Conservation (phyloP, 2,888 invertebrate species). For the Criorhina ranunculi region DNA sequence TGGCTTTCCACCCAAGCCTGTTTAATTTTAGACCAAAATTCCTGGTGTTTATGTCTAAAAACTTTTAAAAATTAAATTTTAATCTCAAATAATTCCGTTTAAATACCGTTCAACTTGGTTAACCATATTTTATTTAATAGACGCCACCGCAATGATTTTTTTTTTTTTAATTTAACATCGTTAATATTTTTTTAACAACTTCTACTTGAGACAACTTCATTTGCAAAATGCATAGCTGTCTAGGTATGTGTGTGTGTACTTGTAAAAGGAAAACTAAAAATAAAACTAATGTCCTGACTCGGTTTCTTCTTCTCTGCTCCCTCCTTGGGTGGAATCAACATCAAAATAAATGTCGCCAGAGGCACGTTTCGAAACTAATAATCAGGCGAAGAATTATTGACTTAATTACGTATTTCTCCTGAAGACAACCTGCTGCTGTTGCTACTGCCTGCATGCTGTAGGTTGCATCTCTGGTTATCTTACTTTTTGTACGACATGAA, state of each 20-base stretch:
- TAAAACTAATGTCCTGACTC: not conserved
- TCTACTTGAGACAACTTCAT: not conserved
- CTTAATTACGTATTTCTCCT: conserved; percentile 75
- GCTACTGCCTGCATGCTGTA: not conserved
- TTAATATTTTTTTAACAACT: conserved; percentile 6
- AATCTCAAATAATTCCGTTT: conserved; percentile 23
- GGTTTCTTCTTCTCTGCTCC: no score
- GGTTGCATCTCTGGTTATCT: conserved; percentile 50
- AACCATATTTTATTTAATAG: conserved; percentile 1
- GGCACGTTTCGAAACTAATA: conserved; percentile 74
- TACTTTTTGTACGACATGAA: conserved; percentile 30
- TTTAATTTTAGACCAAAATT: conserved; percentile 27
- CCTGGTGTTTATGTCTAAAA: conserved; percentile 17
- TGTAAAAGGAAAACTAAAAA: not conserved
- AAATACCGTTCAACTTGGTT: not conserved
- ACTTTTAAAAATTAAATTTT: conserved; percentile 20
- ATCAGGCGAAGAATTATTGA: conserved; percentile 75
- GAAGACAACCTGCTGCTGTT: conserved; percentile 69
- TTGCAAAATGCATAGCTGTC: no score
- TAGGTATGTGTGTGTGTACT: no score
- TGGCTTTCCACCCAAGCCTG: not conserved
- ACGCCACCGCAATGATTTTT: not conserved
- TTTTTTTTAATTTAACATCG: not conserved
- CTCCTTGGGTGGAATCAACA: conserved; percentile 9
- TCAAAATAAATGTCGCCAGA: conserved; percentile 66